Conservation (phyloP, 2,797 vertebrate species). For the Pseudomugil gertrudae region DNA sequence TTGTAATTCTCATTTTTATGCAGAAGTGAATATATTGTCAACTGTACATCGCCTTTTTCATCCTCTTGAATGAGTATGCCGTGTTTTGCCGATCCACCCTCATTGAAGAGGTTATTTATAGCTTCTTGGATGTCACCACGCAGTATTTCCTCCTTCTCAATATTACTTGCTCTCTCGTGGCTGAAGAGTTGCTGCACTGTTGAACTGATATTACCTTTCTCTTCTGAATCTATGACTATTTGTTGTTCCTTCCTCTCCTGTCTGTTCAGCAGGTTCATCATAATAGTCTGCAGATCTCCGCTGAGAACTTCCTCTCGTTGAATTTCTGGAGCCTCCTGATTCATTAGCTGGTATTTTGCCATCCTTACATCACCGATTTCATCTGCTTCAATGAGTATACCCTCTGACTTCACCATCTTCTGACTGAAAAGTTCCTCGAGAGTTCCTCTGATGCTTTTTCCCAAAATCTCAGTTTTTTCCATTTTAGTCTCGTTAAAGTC, state of each 20-base stretch:
- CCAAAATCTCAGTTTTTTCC: conserved; percentile 87
- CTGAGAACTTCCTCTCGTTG: conserved; percentile 90
- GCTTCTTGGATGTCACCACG: conserved; percentile 89
- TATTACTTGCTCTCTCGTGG: conserved; percentile 75
- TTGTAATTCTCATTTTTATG: conserved; percentile 80
- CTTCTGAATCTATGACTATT: conserved; percentile 86
- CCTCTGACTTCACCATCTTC: conserved; percentile 88
- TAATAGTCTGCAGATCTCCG: conserved; percentile 89
- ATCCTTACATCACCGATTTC: conserved; percentile 93
- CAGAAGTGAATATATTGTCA: conserved; percentile 94
- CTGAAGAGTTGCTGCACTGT: conserved; percentile 88
- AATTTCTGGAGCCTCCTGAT: conserved; percentile 88
- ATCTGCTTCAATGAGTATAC: conserved; percentile 90
- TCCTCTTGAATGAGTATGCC: conserved; percentile 94
- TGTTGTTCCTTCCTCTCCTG: conserved; percentile 78
- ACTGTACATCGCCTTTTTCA: conserved; percentile 90
- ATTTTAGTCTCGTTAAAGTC: conserved; percentile 86
- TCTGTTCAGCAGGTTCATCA: conserved; percentile 88
- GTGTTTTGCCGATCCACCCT: conserved; percentile 79
- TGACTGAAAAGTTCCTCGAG: conserved; percentile 89
- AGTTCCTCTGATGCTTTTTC: conserved; percentile 91
- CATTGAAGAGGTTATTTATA: conserved; percentile 85
- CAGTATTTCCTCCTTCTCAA: conserved; percentile 88
- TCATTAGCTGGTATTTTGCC: conserved; percentile 94
- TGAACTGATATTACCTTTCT: conserved; percentile 88